Conservation (phyloP, 2,113 vertebrate genomes). For the Perca flavescens region DNA sequence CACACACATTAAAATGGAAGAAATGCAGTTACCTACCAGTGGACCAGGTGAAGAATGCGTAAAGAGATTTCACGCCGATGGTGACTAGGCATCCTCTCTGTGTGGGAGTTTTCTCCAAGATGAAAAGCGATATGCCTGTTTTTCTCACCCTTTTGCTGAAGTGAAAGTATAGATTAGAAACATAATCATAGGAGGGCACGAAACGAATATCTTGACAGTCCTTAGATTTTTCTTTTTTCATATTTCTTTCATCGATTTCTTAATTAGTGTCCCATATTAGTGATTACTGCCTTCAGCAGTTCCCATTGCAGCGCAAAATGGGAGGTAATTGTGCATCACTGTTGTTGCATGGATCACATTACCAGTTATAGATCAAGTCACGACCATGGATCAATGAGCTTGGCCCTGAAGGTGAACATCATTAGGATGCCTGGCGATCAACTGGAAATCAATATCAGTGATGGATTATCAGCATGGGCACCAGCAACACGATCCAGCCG, state of each 20-base stretch:
- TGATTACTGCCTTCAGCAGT: slow-evolving; percentile 28
- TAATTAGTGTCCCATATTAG: neutral
- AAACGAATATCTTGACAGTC: neutral
- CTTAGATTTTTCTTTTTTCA: neutral
- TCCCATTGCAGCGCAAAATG: slow-evolving; percentile 53
- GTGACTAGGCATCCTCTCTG: slow-evolving; percentile 48
- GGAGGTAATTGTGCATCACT: slow-evolving; percentile 56
- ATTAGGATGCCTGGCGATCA: slow-evolving; percentile 67
- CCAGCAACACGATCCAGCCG: slow-evolving; percentile 24
- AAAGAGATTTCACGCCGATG: slow-evolving; percentile 48
- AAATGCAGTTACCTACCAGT: slow-evolving; percentile 12
- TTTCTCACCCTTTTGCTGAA: neutral
- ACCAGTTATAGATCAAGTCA: slow-evolving; percentile 70
- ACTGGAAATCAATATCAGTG: slow-evolving; percentile 68
- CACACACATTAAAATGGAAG: slow-evolving; percentile 31
- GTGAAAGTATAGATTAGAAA: slow-evolving; percentile 45
- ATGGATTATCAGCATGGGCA: slow-evolving; percentile 64
- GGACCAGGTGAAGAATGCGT: slow-evolving; percentile 55
- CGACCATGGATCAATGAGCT: slow-evolving; percentile 59
- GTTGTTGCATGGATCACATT: slow-evolving; percentile 68
- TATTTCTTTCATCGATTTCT: slow-evolving; percentile 12
- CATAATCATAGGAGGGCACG: neutral
- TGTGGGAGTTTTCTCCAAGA: slow-evolving; percentile 49
- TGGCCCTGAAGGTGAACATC: slow-evolving; percentile 75
- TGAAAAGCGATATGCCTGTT: slow-evolving; percentile 37